phyloP scores from a whole-genome alignment of 53 echinoderm and acorn worm species.

The Antedon mediterranea region DNA sequence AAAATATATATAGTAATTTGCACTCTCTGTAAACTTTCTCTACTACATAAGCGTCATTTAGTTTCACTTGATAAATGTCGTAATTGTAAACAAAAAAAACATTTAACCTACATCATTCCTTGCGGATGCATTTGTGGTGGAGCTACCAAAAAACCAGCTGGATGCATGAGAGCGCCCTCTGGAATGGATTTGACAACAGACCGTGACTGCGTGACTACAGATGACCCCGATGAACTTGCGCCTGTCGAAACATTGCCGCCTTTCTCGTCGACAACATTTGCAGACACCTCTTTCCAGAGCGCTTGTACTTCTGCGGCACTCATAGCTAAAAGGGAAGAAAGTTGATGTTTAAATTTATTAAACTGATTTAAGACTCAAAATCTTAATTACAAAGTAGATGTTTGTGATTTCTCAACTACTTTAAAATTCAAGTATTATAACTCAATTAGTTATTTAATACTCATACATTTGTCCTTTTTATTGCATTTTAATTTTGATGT shows the following conservation, averaged over 20 bases:
- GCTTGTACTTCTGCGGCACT: slow-evolving; percentile 72
- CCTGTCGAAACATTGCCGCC: slow-evolving; percentile 36
- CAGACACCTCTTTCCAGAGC: slow-evolving; percentile 87
- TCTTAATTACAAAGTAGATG: background rate
- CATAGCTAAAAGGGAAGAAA: slow-evolving; percentile 28
- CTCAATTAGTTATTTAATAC: too few species aligned
- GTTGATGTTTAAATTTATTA: background rate
- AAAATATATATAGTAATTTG: too few species aligned
- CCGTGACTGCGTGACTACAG: slow-evolving; percentile 41
- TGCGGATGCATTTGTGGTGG: slow-evolving; percentile 26
- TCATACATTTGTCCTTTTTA: too few species aligned
- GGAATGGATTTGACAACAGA: slow-evolving; percentile 67
- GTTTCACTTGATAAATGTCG: background rate
- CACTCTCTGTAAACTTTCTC: too few species aligned
- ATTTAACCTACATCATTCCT: slow-evolving; percentile 62
- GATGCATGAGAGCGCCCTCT: slow-evolving; percentile 69
- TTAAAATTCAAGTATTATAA: background rate
- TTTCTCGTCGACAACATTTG: slow-evolving; percentile 31
- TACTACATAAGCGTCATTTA: too few species aligned
- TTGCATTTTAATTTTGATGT: too few species aligned
- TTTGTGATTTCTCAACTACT: background rate
- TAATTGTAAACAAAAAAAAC: too few species aligned
- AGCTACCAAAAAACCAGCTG: slow-evolving; percentile 54
- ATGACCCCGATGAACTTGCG: slow-evolving; percentile 22
- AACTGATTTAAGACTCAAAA: background rate